These are phyloP conservation scores for Arge pagana DNA, from an alignment of 2,888 invertebrate genomes.

Conservation along the genomic window DNA sequence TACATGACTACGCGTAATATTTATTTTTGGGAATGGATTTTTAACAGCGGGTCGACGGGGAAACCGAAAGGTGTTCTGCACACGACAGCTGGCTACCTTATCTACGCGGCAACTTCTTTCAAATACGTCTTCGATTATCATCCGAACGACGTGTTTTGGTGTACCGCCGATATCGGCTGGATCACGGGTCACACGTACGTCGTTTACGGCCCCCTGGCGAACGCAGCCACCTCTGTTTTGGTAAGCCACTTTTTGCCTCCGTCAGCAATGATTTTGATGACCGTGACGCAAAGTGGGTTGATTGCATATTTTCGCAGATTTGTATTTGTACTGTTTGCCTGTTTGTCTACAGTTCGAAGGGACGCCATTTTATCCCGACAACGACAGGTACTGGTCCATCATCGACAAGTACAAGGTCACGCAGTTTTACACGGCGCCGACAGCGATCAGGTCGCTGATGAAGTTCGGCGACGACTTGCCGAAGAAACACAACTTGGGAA, in stretches of 20 bases:
- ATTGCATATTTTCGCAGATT: neutral
- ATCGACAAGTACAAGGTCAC: constrained; percentile 92
- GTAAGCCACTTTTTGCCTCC: constrained; percentile 62
- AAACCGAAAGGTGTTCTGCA: constrained; percentile 98
- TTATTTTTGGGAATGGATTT: neutral
- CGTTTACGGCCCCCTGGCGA: constrained; percentile 93
- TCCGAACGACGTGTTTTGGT: constrained; percentile 85
- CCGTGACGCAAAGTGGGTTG: neutral
- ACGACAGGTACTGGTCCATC: constrained; percentile 92
- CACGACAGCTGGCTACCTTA: constrained; percentile 91
- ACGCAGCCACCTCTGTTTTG: constrained; percentile 92
- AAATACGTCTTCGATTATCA: constrained; percentile 95
- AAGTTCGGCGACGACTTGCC: constrained; percentile 89
- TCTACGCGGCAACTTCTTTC: constrained; percentile 92
- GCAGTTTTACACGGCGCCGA: constrained; percentile 98
- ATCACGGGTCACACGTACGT: constrained; percentile 94
- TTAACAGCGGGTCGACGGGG: constrained; percentile 85
- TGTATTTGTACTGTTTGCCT: constrained; percentile 9
- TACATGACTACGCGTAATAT: too few species aligned
- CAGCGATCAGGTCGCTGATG: constrained; percentile 95
- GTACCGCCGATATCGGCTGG: constrained; percentile 96
- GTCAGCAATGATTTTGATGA: neutral
- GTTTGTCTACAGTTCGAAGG: constrained; percentile 83
- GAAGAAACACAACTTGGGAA: constrained; percentile 60
- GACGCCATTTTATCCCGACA: constrained; percentile 92